Evolutionary conservation across 2,113 vertebrate species (phyloP).

Genomic region (Festucalex cinctus): DNA sequence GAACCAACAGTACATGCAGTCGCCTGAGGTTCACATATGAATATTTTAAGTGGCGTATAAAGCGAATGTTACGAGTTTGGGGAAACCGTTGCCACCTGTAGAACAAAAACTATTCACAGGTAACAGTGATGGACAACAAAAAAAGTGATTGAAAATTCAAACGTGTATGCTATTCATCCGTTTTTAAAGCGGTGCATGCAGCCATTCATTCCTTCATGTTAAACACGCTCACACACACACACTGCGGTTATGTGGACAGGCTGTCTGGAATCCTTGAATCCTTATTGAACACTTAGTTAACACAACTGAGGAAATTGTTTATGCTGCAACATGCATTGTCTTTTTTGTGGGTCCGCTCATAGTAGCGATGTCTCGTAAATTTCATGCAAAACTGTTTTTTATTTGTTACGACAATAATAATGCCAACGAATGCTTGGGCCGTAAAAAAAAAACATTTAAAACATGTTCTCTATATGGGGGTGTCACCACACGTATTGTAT

Average conservation of each 20-base stretch:
- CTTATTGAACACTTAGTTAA: too few relatives aligned
- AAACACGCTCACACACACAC: slow-evolving; percentile 12
- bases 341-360: background rate
- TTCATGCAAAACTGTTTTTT: too few relatives aligned
- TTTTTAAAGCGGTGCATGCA: slow-evolving; percentile 19
- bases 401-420: too few relatives aligned
- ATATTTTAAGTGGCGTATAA: background rate
- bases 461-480: slow-evolving; percentile 13
- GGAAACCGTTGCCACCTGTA: background rate
- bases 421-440: background rate
- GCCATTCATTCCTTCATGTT: slow-evolving; percentile 19
- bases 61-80: background rate
- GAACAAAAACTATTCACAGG: background rate
- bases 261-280: slow-evolving; percentile 54
- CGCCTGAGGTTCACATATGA: background rate
- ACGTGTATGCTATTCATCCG: background rate
- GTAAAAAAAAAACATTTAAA: background rate
- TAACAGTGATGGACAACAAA: background rate
- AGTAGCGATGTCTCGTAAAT: background rate
- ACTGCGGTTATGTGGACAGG: slow-evolving; percentile 32
- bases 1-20: background rate
- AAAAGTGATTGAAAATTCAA: background rate
- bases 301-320: slow-evolving; percentile 16
- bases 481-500: background rate
- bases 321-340: too few relatives aligned